These are phyloP conservation scores for Anaspis maculata DNA, from an alignment of 2,888 invertebrate genomes.

Conservation along the genomic window DNA sequence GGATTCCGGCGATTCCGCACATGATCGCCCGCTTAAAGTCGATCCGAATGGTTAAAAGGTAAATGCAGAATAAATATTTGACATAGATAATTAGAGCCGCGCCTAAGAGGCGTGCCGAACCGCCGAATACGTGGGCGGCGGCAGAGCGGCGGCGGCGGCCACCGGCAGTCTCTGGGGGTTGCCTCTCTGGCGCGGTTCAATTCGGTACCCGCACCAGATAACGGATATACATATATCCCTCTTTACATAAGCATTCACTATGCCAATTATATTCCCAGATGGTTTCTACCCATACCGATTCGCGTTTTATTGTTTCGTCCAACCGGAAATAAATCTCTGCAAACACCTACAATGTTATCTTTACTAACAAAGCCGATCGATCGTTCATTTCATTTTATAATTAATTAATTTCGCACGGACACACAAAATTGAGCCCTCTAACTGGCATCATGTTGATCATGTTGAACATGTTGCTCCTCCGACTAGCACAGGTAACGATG, in stretches of 20 bases:
- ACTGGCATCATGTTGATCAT: too few relatives aligned
- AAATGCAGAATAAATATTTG: constrained; percentile 42
- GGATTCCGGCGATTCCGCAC: constrained; percentile 14
- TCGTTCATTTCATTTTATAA: constrained; percentile 1
- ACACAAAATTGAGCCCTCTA: too few relatives aligned
- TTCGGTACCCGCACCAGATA: constrained; percentile 11
- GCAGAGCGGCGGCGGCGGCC: constrained; percentile 17
- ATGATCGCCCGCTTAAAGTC: constrained; percentile 30
- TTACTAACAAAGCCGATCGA: constrained; percentile 2
- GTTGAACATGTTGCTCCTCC: too few relatives aligned
- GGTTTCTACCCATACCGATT: constrained; percentile 6
- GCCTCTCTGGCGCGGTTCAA: constrained; percentile 16
- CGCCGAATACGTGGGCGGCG: constrained; percentile 10
- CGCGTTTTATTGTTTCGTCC: constrained; percentile 12
- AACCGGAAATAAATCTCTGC: constrained; percentile 10
- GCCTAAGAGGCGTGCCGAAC: constrained; percentile 37
- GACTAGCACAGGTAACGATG: too few relatives aligned
- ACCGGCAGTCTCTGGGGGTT: constrained; percentile 23
- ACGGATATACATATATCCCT: constrained; percentile 9
- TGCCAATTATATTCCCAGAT: constrained; percentile 17
- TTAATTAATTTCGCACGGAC: too few relatives aligned
- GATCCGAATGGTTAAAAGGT: constrained; percentile 40
- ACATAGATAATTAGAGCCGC: constrained; percentile 41
- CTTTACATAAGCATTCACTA: constrained; percentile 11
- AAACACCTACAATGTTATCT: constrained; percentile 9